Base-by-base conservation (phyloP, 2,888 invertebrate species). In the Sinelater perroti region DNA sequence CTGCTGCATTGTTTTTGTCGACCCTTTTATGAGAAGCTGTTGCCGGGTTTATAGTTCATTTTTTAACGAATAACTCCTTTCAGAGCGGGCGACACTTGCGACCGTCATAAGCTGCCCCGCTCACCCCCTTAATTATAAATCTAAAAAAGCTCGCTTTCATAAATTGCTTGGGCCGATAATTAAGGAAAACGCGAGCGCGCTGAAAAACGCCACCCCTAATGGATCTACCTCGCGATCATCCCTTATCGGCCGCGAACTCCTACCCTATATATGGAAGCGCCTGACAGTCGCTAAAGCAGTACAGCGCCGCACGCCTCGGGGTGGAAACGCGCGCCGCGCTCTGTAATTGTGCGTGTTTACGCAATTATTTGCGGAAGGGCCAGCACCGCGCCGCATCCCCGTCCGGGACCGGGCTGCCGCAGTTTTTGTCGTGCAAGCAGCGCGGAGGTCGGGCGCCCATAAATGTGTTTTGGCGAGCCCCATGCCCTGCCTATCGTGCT, bases 401-500 rank as follows among this genome's bases (percentile, higher is more conserved):
- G 7, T 28, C 3, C 20, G 10, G 11, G 13, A 38, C 20, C n/a
- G n/a, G n/a, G n/a, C n/a, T n/a, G n/a, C n/a, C n/a, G n/a, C n/a
- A n/a, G n/a, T 24, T 24, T n/a, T 24, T n/a, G 26, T 24, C 26
- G n/a, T 7, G 26, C 26, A n/a, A 7, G n/a, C 26, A 7, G 6
- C 26, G 26, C 8, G 6, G 26, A 24, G 26, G 26, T 7, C n/a
- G n/a, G n/a, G n/a, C 11, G n/a, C 6, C 50, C 26, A 28, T 60
- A 56, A 52, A 56, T 52, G 60, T 49, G 28, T 54, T 54, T 53
- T 35, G 31, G 8, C 14, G 21, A 35, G 8, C 16, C 53, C 17
- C 40, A 68, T 68, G 68, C 68, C 68, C 28, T 68, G 68, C 45
- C 49, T 68, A 40, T 63, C 65, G 42, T 67, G 68, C 58, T 68